phyloP scores from a whole-genome alignment of 2,113 vertebrate genomes.

The Eleginops maclovinus region DNA sequence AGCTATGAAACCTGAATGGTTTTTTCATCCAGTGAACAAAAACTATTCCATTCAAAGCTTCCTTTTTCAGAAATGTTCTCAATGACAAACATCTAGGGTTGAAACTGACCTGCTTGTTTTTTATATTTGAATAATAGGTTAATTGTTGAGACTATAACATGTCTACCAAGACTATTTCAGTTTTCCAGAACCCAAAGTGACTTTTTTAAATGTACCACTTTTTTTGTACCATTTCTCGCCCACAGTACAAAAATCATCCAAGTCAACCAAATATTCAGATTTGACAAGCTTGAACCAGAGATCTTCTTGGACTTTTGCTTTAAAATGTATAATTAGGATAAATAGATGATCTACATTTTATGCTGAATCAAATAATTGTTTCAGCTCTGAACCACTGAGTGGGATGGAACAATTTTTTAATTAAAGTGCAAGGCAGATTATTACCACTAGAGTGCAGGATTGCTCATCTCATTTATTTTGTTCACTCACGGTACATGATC shows the following conservation, averaged over 20 bases:
- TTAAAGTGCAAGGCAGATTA: not conserved
- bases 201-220: not conserved
- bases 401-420: no score
- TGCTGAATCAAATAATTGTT: not conserved
- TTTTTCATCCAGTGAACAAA: not conserved
- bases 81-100: not conserved
- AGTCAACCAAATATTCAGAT: not conserved
- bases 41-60: not conserved
- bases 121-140: not conserved
- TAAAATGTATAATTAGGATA: not conserved
- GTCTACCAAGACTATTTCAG: not conserved
- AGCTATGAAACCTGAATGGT: not conserved
- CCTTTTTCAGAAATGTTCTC: not conserved
- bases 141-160: not conserved
- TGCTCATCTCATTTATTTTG: constrained; percentile 30
- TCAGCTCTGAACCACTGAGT: not conserved
- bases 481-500: not conserved
- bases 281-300: not conserved
- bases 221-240: no score
- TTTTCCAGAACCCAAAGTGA: not conserved
- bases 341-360: not conserved
- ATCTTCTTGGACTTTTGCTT: not conserved
- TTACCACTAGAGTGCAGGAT: constrained; percentile 67
- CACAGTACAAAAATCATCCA: no score
- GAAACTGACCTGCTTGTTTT: not conserved